Base-by-base conservation (phyloP, 2,113 vertebrate genomes). In the Elaphurus davidianus region DNA sequence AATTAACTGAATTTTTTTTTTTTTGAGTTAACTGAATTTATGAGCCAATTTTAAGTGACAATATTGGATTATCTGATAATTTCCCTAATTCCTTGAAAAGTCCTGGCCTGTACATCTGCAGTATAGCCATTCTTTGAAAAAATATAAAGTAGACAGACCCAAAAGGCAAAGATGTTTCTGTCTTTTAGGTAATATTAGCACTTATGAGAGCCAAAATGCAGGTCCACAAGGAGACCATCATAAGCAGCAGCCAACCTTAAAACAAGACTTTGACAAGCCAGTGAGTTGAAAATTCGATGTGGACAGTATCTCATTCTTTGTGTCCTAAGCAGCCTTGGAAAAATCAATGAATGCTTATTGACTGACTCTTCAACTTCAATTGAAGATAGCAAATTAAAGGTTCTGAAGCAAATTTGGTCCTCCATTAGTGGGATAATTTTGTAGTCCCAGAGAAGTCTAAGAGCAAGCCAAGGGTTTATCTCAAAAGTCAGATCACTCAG, bases 311-410 rank as follows among this genome's bases (percentile, higher is more conserved):
- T 47, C 27, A 92, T 36, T 92, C 78, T 57, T 50, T 21, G 9
- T 45, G 27, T 64, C 28, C 71, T 52, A 52, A 64, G 16, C 28
- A 79, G 81, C 6, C 16, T 52, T 87, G 17, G n/a, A 90, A 71
- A 93, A 57, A 52, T 88, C 84, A 84, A 28, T 60, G 62, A 62
- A 30, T 57, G 40, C 57, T 87, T 83, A 87, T 33, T 74, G 60
- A 5, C 60, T 45, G 21, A 76, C 33, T 90, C n/a, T 28, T 27
- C 30, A 30, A 27, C 7, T 78, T 93, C 23, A 0, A 27, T 1
- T 10, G 33, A 85, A 89, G 21, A 62, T 21, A 59, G 33, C 23
- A 74, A 59, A 96, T 52, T 36, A 96, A 74, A 62, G 3, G 21
- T 60, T 52, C 28, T 45, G 55, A 74, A 74, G 40, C 28, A 81